phyloP scores from a whole-genome alignment of 2,888 invertebrate genomes.

The Phortica okadai region DNA sequence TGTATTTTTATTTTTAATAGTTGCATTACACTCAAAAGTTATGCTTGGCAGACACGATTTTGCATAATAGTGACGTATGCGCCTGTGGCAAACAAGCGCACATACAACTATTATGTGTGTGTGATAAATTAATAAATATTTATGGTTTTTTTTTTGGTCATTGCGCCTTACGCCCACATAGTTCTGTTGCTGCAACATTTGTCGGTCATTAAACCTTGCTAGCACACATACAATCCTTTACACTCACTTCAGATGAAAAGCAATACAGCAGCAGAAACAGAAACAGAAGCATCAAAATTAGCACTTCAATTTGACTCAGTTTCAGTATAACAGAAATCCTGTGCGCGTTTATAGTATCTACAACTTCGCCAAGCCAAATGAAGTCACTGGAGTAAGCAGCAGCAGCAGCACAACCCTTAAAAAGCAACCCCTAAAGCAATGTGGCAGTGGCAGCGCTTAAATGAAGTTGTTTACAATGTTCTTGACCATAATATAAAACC shows the following conservation, averaged over 20 bases:
- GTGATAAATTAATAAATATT: too few relatives aligned
- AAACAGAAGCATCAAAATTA: too few relatives aligned
- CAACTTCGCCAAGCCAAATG: neutral
- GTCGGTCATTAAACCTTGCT: neutral
- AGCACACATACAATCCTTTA: too few relatives aligned
- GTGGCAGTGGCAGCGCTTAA: neutral
- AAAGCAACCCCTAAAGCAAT: slow-evolving; percentile 12
- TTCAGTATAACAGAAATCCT: neutral
- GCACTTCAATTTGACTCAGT: neutral
- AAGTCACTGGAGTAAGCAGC: neutral
- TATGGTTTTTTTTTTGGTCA: too few relatives aligned
- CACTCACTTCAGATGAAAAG: too few relatives aligned
- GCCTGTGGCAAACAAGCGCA: too few relatives aligned
- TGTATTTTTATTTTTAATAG: neutral
- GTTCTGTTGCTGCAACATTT: neutral
- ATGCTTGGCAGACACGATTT: too few relatives aligned
- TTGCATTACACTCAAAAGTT: slow-evolving; percentile 5
- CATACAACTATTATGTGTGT: too few relatives aligned
- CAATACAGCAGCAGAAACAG: too few relatives aligned
- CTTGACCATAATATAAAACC: slow-evolving; percentile 4
- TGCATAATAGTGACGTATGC: too few relatives aligned
- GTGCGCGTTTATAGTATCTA: neutral
- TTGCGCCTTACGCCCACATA: neutral
- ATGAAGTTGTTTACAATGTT: neutral
- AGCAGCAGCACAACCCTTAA: neutral